Conservation (phyloP, 2,888 invertebrate species). For the Thymelicus acteon region DNA sequence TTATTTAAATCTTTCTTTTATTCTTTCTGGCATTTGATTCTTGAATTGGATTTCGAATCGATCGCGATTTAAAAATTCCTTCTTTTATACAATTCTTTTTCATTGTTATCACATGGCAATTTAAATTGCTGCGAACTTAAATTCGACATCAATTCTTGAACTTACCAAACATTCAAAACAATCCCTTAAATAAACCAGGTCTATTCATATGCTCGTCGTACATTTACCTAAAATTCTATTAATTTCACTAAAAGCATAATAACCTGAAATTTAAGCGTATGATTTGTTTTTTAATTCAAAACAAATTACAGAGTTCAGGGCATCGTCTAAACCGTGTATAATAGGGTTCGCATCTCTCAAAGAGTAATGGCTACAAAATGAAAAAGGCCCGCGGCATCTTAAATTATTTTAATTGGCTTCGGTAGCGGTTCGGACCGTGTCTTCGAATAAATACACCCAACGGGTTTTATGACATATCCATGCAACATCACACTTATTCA, state of each 20-base stretch:
- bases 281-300: slow-evolving; percentile 59
- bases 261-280: slow-evolving; percentile 47
- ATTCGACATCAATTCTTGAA: background rate
- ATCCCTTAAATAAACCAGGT: slow-evolving; percentile 11
- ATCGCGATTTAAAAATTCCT: too few species aligned
- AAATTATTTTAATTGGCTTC: slow-evolving; percentile 86
- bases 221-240: slow-evolving; percentile 32
- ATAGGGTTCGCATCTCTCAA: slow-evolving; percentile 77
- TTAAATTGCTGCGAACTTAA: too few species aligned
- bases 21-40: too few species aligned
- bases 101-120: too few species aligned
- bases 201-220: background rate
- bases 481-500: slow-evolving; percentile 26
- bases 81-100: too few species aligned
- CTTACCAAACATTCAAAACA: background rate
- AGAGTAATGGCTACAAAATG: slow-evolving; percentile 82
- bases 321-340: slow-evolving; percentile 78
- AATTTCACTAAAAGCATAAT: slow-evolving; percentile 42
- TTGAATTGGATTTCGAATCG: too few species aligned
- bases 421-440: slow-evolving; percentile 74
- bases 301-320: slow-evolving; percentile 74
- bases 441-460: slow-evolving; percentile 58
- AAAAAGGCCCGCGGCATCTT: slow-evolving; percentile 80
- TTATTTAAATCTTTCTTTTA: too few species aligned
- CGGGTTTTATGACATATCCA: slow-evolving; percentile 39